Percentiles rank a stretch among this genome's conserved stretches.
Conservation (phyloP, 1,140 invertebrate species). For the Drosophila arizonae region DNA sequence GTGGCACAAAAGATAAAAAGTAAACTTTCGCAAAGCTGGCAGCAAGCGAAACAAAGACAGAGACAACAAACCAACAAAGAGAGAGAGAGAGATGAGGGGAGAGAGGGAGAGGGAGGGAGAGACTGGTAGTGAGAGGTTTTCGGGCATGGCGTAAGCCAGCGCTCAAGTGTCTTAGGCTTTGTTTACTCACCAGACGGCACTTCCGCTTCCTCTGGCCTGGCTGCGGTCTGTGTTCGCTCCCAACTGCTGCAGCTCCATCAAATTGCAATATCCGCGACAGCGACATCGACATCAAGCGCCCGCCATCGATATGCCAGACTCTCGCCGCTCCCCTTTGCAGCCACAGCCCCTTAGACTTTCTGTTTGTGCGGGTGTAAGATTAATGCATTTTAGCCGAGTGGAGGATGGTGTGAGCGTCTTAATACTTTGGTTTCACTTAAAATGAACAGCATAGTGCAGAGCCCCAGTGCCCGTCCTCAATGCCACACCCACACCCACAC, state of each 20-base stretch:
- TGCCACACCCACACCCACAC: constrained; percentile 1
- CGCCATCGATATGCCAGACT: constrained; percentile 61
- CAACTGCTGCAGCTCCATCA: constrained; percentile 54
- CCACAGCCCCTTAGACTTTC: too few relatives aligned
- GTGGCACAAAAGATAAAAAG: constrained; percentile 70
- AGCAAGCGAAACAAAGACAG: constrained; percentile 4
- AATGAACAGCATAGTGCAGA: constrained; percentile 40
- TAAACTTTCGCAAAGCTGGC: constrained; percentile 55
- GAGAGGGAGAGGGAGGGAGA: background rate
- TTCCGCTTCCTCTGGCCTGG: constrained; percentile 26
- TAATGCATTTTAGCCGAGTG: constrained; percentile 66
- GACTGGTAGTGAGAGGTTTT: too few relatives aligned
- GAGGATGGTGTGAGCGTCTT: constrained; percentile 52
- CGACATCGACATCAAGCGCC: constrained; percentile 59
- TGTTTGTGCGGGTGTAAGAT: constrained; percentile 53
- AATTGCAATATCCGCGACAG: constrained; percentile 78
- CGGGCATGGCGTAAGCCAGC: constrained; percentile 22
- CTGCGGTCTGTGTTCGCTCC: constrained; percentile 49
- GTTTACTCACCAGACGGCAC: constrained; percentile 60
- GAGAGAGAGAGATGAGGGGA: background rate
- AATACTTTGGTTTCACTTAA: constrained; percentile 75
- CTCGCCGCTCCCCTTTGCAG: constrained; percentile 12
- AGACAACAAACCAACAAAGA: background rate
- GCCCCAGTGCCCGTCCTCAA: background rate
- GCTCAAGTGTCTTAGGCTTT: constrained; percentile 65